Evolutionary conservation across 2,113 vertebrate species (phyloP).

Genomic region (Xenopus laevis): DNA sequence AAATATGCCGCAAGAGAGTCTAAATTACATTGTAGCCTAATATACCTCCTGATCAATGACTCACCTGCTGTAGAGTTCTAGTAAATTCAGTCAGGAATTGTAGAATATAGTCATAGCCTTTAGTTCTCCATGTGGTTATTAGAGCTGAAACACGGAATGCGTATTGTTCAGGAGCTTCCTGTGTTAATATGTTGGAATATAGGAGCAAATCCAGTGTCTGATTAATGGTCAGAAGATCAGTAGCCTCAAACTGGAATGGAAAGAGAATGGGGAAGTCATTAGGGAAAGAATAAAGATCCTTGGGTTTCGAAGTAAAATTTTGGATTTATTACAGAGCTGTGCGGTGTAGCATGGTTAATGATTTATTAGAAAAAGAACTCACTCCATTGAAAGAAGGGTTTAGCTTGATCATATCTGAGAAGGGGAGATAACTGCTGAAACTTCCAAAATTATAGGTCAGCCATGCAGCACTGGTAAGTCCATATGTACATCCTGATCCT

Average conservation of each 20-base stretch:
- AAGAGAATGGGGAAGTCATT: neutral
- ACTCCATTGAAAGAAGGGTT: slow-evolving; percentile 44
- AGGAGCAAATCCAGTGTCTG: slow-evolving; percentile 41
- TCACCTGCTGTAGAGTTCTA: slow-evolving; percentile 31
- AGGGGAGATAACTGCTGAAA: slow-evolving; percentile 18
- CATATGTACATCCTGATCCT: slow-evolving; percentile 50
- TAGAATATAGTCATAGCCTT: neutral
- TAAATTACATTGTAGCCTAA: neutral
- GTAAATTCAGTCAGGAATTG: slow-evolving; percentile 26
- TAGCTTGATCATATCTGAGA: slow-evolving; percentile 30
- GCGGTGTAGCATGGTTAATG: no score
- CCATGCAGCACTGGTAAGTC: slow-evolving; percentile 34
- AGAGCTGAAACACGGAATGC: neutral
- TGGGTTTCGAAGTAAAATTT: no score
- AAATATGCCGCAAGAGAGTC: no score
- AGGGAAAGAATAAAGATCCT: no score
- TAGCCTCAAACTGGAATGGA: slow-evolving; percentile 36
- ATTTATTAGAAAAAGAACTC: slow-evolving; percentile 7
- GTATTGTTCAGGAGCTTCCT: neutral
- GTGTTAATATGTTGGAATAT: slow-evolving; percentile 6
- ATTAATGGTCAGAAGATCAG: slow-evolving; percentile 30
- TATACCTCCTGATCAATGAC: neutral
- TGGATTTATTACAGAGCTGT: no score
- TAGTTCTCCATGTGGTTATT: neutral
- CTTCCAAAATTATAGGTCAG: slow-evolving; percentile 43